These are phyloP conservation scores for Staurois parvus DNA, from an alignment of 2,797 vertebrate genomes.

Conservation along the genomic window DNA sequence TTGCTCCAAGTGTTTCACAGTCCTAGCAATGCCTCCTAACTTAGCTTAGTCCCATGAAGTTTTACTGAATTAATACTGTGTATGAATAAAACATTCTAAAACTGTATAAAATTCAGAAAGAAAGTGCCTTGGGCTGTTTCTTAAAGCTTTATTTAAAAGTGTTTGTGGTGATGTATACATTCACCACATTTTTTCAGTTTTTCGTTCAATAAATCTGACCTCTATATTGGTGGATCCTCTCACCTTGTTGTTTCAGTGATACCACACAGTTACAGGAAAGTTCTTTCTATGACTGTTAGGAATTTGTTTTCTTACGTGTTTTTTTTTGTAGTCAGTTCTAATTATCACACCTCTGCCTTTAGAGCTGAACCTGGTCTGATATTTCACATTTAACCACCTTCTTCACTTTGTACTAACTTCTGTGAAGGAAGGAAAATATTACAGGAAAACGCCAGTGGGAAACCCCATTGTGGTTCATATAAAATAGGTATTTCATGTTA, in stretches of 20 bases:
- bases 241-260: not conserved
- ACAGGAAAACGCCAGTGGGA: not conserved
- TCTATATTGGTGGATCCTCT: conserved; percentile 1
- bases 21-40: too few relatives aligned
- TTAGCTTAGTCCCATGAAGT: too few relatives aligned
- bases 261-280: not conserved
- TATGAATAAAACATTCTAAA: too few relatives aligned
- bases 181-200: not conserved
- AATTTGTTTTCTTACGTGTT: not conserved
- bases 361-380: not conserved
- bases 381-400: not conserved
- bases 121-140: not conserved
- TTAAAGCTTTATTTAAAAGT: conserved; percentile 20
- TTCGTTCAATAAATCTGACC: not conserved
- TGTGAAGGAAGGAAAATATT: not conserved
- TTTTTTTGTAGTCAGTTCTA: not conserved
- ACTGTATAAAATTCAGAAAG: not conserved
- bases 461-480: not conserved
- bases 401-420: not conserved
- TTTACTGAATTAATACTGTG: too few relatives aligned
- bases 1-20: too few relatives aligned
- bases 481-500: not conserved
- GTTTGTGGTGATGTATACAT: conserved; percentile 34
- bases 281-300: not conserved
- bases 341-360: not conserved